phyloP scores from a whole-genome alignment of 2,113 vertebrate species.

The Myrmecophaga tridactyla region DNA sequence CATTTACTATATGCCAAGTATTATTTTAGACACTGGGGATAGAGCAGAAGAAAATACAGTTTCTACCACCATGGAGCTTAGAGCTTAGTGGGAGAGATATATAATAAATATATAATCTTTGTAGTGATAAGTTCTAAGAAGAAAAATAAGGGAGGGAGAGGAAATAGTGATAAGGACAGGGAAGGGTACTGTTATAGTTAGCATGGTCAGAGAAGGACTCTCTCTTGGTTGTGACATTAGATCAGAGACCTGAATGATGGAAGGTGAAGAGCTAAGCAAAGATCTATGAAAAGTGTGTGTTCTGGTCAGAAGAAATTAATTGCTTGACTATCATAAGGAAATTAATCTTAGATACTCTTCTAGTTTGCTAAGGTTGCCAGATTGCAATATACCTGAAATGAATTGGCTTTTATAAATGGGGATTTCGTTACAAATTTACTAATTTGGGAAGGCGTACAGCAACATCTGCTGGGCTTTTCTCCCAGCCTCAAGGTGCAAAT shows the following conservation, averaged over 20 bases:
- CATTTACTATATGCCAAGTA: background rate
- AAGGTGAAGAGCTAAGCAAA: background rate
- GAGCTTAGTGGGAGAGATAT: background rate
- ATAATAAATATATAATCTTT: slow-evolving; percentile 3
- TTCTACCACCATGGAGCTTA: background rate
- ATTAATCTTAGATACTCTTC: background rate
- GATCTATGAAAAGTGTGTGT: background rate
- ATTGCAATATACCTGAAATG: no score
- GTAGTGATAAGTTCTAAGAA: slow-evolving; percentile 10
- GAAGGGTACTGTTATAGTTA: background rate
- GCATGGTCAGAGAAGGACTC: background rate
- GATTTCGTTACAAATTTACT: no score
- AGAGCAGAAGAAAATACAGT: background rate
- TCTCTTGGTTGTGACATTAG: background rate
- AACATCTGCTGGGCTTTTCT: no score
- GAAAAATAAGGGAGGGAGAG: background rate
- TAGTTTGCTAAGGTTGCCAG: no score
- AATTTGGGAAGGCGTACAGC: no score
- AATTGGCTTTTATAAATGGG: no score
- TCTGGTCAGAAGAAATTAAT: background rate
- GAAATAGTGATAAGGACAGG: background rate
- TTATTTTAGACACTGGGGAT: background rate
- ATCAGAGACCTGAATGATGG: background rate
- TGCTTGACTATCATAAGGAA: background rate
- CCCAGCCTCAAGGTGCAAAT: no score